Base-by-base conservation (phyloP, 2,797 vertebrate genomes). In the Lerista edwardsae region DNA sequence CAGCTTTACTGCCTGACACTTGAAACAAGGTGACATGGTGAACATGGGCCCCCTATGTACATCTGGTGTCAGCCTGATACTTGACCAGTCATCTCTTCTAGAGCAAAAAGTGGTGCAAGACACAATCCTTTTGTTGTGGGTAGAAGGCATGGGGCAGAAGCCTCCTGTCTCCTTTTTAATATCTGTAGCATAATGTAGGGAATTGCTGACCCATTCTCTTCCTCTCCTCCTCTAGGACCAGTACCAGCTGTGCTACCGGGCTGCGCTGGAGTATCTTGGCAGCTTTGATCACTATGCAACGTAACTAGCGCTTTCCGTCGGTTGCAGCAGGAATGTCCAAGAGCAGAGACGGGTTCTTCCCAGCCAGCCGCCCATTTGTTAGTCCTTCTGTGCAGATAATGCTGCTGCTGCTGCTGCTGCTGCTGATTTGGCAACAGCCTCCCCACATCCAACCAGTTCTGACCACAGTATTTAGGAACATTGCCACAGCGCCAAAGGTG, bases 221-320 rank as follows among this genome's bases (percentile, higher is more conserved):
- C 2, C 0, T 81, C 21, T 68, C 87, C 59, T 79, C 85, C 55
- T 27, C 27, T 94, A 99, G 98, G 98, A 99, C 96, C 98, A 99
- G 97, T 99, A 99, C 94, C 98, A 98, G 93, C 96, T 99, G 94
- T 99, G 98, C 96, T 99, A 99, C 96, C 94, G 97, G 80, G 98
- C 98, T 1, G 98, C 98, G 69, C 96, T 99, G 97, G 98, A 99
- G 95, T 99, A 99, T 95, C 97, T 99, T 80, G 98, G 98, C 96
- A 99, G 98, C 97, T 99, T 98, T 41, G 98, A 99, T 95, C 98
- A 99, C 98, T 99, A 98, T 98, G 97, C 98, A 98, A 99, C 98
- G 97, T 99, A 98, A 98, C 96, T 94, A 94, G 92, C 92, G 94
- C 95, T 95, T 95, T 94, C 91, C 93, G 93, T 95, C 93, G 89